Conservation (phyloP, 2,888 invertebrate species). For the Onthophagus sagittarius region DNA sequence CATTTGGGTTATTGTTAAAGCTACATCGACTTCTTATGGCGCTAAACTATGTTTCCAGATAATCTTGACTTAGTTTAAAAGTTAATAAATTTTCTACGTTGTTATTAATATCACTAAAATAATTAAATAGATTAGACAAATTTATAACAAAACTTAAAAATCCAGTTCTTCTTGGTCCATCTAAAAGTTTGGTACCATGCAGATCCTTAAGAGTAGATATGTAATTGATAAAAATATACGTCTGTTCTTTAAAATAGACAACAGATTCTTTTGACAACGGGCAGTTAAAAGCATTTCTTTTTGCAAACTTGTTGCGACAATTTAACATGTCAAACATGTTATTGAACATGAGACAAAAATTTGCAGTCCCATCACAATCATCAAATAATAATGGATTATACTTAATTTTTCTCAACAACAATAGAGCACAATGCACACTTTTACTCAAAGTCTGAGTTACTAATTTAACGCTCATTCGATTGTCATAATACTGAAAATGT, state of each 20-base stretch:
- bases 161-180: background rate
- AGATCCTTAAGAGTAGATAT: background rate
- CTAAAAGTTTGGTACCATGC: background rate
- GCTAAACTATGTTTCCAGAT: conserved; percentile 26
- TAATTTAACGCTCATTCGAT: conserved; percentile 32
- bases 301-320: background rate
- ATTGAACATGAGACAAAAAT: conserved; percentile 25
- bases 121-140: background rate
- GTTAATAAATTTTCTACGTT: conserved; percentile 4
- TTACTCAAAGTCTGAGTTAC: conserved; percentile 31
- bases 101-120: background rate
- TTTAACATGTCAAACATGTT: conserved; percentile 27
- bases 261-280: background rate
- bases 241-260: background rate
- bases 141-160: conserved; percentile 7
- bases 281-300: conserved; percentile 2
- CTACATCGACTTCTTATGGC: conserved; percentile 25
- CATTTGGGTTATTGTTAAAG: conserved; percentile 26
- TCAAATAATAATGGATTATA: background rate
- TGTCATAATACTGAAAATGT: conserved; percentile 24
- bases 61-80: conserved; percentile 27
- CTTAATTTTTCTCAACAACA: conserved; percentile 17
- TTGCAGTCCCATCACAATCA: conserved; percentile 10
- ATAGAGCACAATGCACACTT: conserved; percentile 28
- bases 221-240: background rate